Evolutionary conservation across 2,797 vertebrate genomes (phyloP), one percentile per base, ranked within the genome.

Genomic region (Lepilemur septentrionalis): DNA sequence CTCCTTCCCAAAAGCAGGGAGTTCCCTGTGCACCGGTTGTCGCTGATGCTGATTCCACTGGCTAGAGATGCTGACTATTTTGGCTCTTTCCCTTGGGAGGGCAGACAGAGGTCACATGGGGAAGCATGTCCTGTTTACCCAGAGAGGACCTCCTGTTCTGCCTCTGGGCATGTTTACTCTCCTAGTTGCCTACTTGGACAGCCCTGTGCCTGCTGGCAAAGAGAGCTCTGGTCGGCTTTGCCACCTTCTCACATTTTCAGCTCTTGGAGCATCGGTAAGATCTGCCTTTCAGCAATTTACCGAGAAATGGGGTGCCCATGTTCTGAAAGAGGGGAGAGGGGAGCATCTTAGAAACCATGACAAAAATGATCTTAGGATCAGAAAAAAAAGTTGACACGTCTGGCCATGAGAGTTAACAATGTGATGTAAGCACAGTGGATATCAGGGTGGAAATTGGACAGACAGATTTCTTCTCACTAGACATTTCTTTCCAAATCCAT

Each of bases 101-200:
- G 86, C 75, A 89, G 79, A 61, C 81, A 95, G 73, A 92, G 55
- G 93, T 96, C 83, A 72, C 35, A n/a, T 32, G 61, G 57, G 61
- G 69, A 96, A 75, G 46, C 46, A 41, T 63, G 35, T 82, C 23
- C 20, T 94, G 84, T 97, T 95, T 94, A 78, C 63, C 35, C 76
- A 84, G 55, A 76, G 28, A 63, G 50, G 48, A 93, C 94, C 25
- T 94, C 13, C 32, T 65, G 17, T 88, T 96, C 76, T 85, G 48
- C 61, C 22, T 30, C 52, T 50, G 52, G 61, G 25, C 69, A 32
- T 61, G 35, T 43, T 89, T 32, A 38, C 85, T 93, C 55, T 52
- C 46, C 61, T 30, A 18, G 18, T 72, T 55, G 59, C 48, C 52
- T 82, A 50, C 11, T 38, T 93, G 92, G 80, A 92, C 69, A 88